These are phyloP conservation scores for Agraylea sexmaculata DNA, from an alignment of 1,140 invertebrate genomes.

Conservation along the genomic window DNA sequence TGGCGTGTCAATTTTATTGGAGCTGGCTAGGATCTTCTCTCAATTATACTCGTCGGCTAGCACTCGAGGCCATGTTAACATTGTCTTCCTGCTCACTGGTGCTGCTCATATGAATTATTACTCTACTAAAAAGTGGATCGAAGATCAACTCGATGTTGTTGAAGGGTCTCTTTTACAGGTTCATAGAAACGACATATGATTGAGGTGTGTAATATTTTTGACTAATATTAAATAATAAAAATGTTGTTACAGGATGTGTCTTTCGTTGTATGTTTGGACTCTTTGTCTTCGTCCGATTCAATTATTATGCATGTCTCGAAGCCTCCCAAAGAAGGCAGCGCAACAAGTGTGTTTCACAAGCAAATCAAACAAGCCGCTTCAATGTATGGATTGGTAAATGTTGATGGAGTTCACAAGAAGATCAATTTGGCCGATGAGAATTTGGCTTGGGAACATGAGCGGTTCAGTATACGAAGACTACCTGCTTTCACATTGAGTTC, in stretches of 20 bases:
- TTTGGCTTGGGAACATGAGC: conserved; percentile 94
- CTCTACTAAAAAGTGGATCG: conserved; percentile 92
- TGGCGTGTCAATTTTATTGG: conserved; percentile 78
- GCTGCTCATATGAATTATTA: conserved; percentile 93
- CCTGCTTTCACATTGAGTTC: conserved; percentile 86
- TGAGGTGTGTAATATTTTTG: conserved; percentile 3
- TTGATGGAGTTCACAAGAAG: conserved; percentile 88
- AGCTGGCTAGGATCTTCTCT: conserved; percentile 82
- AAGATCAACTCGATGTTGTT: conserved; percentile 75
- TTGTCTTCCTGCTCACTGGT: conserved; percentile 84
- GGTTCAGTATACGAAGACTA: conserved; percentile 84
- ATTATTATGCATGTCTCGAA: conserved; percentile 92
- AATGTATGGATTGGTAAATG: conserved; percentile 37
- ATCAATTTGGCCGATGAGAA: conserved; percentile 92
- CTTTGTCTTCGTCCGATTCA: conserved; percentile 53
- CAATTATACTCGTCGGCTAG: conserved; percentile 72
- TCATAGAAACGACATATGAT: conserved; percentile 4
- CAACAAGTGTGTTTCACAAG: conserved; percentile 60
- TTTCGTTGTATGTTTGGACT: conserved; percentile 88
- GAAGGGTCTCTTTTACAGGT: conserved; percentile 65
- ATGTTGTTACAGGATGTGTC: conserved; percentile 58
- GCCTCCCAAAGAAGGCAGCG: conserved; percentile 77
- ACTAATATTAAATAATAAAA: conserved; percentile 3
- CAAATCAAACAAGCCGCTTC: conserved; percentile 48
- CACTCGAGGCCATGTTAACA: conserved; percentile 73